These are phyloP conservation scores for Kryphioiulus occultus DNA, from an alignment of 2,888 invertebrate genomes.

Conservation along the genomic window DNA sequence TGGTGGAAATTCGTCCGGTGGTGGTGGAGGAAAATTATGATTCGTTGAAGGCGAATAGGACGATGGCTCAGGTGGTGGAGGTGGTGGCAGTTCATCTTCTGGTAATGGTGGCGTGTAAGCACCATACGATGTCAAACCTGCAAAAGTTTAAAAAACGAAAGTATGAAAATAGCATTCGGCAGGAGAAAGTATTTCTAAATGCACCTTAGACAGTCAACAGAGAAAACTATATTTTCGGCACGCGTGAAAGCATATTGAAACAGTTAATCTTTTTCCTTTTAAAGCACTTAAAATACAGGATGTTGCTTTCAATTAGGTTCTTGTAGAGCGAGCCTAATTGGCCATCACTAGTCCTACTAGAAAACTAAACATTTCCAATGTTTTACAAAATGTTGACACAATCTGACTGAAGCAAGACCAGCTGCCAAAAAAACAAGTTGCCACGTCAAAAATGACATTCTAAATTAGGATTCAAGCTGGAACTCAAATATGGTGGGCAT, in stretches of 20 bases:
- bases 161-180: not conserved
- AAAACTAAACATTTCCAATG: not conserved
- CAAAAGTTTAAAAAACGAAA: not conserved
- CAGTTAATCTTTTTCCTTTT: not conserved
- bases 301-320: not conserved
- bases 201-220: not conserved
- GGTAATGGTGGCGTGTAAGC: conserved; percentile 53
- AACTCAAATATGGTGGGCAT: not conserved
- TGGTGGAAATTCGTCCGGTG: conserved; percentile 75
- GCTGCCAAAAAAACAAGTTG: not conserved
- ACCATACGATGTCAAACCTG: conserved; percentile 54
- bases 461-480: not conserved
- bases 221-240: not conserved
- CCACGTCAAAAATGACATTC: not conserved
- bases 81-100: conserved; percentile 62
- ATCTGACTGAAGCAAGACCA: not conserved
- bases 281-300: not conserved
- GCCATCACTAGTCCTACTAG: not conserved
- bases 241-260: not conserved
- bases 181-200: not conserved
- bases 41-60: conserved; percentile 57
- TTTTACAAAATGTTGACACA: not conserved
- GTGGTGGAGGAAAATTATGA: conserved; percentile 63
- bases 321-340: not conserved
- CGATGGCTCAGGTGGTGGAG: conserved; percentile 65